These are phyloP conservation scores for Planiliza haematocheilus DNA, from an alignment of 2,113 vertebrate genomes.

Conservation along the genomic window DNA sequence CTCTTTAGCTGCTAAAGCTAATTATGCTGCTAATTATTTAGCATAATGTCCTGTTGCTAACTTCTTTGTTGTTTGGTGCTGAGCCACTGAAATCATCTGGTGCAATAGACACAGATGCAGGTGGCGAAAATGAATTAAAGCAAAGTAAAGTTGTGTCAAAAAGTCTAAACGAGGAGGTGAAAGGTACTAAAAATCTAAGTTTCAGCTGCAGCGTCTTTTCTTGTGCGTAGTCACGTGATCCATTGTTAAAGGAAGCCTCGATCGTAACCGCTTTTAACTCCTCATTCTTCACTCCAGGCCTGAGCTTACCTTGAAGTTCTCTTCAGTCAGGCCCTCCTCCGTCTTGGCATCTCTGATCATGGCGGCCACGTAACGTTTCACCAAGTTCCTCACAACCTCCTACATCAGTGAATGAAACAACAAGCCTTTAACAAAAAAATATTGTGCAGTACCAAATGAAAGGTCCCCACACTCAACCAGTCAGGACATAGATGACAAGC, in stretches of 20 bases:
- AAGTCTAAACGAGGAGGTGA: neutral
- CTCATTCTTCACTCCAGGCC: neutral
- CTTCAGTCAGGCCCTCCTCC: constrained; percentile 98
- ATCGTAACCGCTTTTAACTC: neutral
- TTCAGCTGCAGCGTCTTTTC: too few relatives aligned
- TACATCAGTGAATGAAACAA: constrained; percentile 65
- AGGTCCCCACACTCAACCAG: constrained; percentile 2
- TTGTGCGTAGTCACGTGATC: neutral
- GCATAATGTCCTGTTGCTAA: too few relatives aligned
- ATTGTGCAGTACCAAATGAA: too few relatives aligned
- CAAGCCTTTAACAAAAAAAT: neutral
- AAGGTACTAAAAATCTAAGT: neutral
- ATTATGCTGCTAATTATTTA: too few relatives aligned
- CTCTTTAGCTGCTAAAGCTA: too few relatives aligned
- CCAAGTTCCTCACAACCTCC: constrained; percentile 97
- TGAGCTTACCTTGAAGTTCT: constrained; percentile 94
- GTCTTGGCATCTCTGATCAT: constrained; percentile 99
- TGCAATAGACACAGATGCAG: neutral
- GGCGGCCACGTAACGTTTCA: constrained; percentile 97
- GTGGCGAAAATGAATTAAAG: neutral
- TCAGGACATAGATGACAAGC: neutral
- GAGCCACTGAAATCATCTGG: neutral
- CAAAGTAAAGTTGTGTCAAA: neutral
- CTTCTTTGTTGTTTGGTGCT: too few relatives aligned
- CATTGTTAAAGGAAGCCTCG: neutral